These are phyloP conservation scores for Dynastes maya DNA, from an alignment of 2,888 invertebrate genomes.

Conservation along the genomic window DNA sequence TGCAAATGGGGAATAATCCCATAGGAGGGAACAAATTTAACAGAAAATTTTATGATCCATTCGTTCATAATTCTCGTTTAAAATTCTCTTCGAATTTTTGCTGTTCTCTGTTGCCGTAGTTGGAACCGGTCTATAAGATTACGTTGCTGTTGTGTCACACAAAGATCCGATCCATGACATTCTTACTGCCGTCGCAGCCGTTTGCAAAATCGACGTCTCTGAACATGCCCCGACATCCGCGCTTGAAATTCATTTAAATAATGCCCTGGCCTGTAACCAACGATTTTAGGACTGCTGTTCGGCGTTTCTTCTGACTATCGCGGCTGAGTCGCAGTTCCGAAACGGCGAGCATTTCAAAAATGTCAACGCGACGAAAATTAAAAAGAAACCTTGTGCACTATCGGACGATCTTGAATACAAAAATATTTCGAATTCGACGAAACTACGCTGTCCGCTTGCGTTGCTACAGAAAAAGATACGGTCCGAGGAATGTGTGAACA, in stretches of 20 bases:
- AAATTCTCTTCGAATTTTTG: constrained; percentile 46
- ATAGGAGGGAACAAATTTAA: constrained; percentile 58
- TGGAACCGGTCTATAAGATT: constrained; percentile 46
- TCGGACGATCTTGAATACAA: constrained; percentile 38
- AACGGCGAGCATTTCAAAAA: constrained; percentile 45
- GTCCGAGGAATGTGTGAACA: constrained; percentile 41
- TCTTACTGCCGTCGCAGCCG: constrained; percentile 42
- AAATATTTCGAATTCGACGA: constrained; percentile 38
- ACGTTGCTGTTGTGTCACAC: constrained; percentile 44
- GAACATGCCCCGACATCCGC: constrained; percentile 43
- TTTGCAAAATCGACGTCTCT: constrained; percentile 46
- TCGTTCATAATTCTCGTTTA: constrained; percentile 49
- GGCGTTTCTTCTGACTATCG: constrained; percentile 37
- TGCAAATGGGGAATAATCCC: constrained; percentile 66
- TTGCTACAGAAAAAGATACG: constrained; percentile 14
- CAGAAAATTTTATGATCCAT: constrained; percentile 57
- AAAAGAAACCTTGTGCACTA: constrained; percentile 42
- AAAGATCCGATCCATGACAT: constrained; percentile 40
- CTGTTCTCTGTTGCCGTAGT: constrained; percentile 29
- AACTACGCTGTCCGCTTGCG: constrained; percentile 4
- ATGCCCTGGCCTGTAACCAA: constrained; percentile 37
- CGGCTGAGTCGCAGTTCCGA: constrained; percentile 25
- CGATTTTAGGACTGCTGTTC: constrained; percentile 38
- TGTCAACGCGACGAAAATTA: constrained; percentile 49
- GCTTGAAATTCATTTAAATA: constrained; percentile 49